Conservation (phyloP, 2,888 invertebrate genomes). For the Pasiphila rectangulata region DNA sequence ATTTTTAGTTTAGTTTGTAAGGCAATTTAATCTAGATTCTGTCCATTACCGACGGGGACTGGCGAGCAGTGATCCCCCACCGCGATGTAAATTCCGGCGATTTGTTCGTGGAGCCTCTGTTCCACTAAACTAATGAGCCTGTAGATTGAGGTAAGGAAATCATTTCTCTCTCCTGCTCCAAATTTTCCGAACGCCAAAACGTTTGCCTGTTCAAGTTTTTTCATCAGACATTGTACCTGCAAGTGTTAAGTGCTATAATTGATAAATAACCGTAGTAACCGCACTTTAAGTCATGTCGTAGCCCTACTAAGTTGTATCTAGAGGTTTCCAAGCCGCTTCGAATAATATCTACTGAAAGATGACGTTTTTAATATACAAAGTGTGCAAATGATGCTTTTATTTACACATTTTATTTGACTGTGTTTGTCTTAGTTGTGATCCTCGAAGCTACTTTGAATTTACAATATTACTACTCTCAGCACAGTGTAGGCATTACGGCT, state of each 20-base stretch:
- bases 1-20: too few species aligned
- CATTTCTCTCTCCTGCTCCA: slow-evolving; percentile 36
- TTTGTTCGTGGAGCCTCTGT: slow-evolving; percentile 45
- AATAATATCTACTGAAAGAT: neutral
- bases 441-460: too few species aligned
- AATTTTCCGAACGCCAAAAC: slow-evolving; percentile 32
- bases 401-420: too few species aligned
- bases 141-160: slow-evolving; percentile 40
- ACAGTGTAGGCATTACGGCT: neutral
- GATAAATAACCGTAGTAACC: too few species aligned
- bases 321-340: too few species aligned
- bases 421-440: too few species aligned
- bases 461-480: neutral
- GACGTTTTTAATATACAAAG: too few species aligned
- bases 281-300: too few species aligned
- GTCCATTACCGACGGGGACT: slow-evolving; percentile 38
- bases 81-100: slow-evolving; percentile 53
- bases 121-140: slow-evolving; percentile 50
- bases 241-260: too few species aligned
- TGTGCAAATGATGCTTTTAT: too few species aligned
- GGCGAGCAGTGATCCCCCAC: slow-evolving; percentile 39
- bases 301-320: too few species aligned
- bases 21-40: slow-evolving; percentile 45
- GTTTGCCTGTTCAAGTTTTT: slow-evolving; percentile 10
- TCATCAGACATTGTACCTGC: too few species aligned